Conservation (phyloP, 2,113 vertebrate genomes). For the Scophthalmus maximus region DNA sequence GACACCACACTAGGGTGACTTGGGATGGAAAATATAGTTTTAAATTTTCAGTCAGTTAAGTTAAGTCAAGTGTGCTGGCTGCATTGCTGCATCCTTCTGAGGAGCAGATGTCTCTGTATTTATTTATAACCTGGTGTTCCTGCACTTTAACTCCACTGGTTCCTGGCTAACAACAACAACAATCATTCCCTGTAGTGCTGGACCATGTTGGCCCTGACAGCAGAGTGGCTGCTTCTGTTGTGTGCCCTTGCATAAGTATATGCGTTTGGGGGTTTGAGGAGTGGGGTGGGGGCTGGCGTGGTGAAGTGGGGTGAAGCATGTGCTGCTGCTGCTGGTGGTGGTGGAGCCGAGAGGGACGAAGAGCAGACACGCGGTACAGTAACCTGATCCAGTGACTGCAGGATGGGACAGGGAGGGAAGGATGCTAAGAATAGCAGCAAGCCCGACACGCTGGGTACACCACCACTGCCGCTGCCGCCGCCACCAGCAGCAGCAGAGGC, state of each 20-base stretch:
- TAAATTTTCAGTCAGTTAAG: slow-evolving; percentile 17
- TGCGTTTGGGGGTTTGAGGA: slow-evolving; percentile 31
- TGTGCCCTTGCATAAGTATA: slow-evolving; percentile 33
- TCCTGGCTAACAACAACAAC: slow-evolving; percentile 66
- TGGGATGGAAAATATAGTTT: too few species aligned
- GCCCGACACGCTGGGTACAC: slow-evolving; percentile 61
- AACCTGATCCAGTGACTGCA: slow-evolving; percentile 80
- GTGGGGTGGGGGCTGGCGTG: not conserved
- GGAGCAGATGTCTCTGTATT: slow-evolving; percentile 54
- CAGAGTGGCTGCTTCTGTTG: slow-evolving; percentile 25
- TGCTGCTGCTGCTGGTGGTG: too few species aligned
- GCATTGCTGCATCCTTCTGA: slow-evolving; percentile 23
- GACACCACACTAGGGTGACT: too few species aligned
- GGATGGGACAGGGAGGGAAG: slow-evolving; percentile 69
- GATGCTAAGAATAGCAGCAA: slow-evolving; percentile 76
- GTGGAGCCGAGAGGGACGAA: slow-evolving; percentile 40
- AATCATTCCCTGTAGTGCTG: slow-evolving; percentile 59
- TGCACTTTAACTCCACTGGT: slow-evolving; percentile 52
- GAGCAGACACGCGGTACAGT: slow-evolving; percentile 63
- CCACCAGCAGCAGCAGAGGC: slow-evolving; percentile 31
- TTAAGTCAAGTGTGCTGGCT: slow-evolving; percentile 10
- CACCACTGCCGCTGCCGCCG: not conserved
- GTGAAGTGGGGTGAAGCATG: not conserved
- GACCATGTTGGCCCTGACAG: slow-evolving; percentile 52
- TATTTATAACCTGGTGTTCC: slow-evolving; percentile 67